These are phyloP conservation scores for Dicaeum eximium DNA, from an alignment of 2,113 vertebrate species.

Conservation along the genomic window DNA sequence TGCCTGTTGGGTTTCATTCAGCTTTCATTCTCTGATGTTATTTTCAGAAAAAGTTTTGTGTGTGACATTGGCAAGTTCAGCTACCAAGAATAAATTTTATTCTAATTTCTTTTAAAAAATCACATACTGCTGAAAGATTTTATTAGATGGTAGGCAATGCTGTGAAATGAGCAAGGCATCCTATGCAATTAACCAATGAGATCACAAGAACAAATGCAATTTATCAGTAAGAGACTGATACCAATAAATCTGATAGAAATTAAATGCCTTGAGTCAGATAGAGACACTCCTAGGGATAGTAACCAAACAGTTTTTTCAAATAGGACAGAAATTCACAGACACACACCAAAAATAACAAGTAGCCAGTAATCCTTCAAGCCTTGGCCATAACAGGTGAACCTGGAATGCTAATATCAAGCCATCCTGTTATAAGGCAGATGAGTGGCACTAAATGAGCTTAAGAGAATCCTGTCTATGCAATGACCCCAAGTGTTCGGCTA, in stretches of 20 bases:
- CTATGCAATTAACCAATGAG: background rate
- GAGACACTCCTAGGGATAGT: background rate
- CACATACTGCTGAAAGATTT: background rate
- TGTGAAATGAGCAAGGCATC: background rate
- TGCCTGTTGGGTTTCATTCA: background rate
- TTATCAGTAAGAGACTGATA: background rate
- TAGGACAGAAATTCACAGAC: background rate
- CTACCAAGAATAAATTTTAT: background rate
- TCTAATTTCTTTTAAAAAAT: background rate
- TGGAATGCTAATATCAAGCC: background rate
- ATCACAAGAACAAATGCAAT: background rate
- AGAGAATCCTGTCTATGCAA: background rate
- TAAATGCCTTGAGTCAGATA: background rate
- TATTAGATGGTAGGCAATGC: background rate
- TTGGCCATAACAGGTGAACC: background rate
- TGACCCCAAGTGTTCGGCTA: background rate
- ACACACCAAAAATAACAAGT: background rate
- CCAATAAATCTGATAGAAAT: background rate
- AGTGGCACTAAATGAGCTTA: background rate
- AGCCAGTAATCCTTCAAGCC: background rate
- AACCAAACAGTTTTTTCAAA: background rate
- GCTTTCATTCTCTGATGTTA: background rate
- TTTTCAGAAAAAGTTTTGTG: background rate
- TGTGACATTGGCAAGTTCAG: background rate
- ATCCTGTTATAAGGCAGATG: background rate